Evolutionary conservation across 2,888 invertebrate species (phyloP).

Genomic region (Thera britannica): DNA sequence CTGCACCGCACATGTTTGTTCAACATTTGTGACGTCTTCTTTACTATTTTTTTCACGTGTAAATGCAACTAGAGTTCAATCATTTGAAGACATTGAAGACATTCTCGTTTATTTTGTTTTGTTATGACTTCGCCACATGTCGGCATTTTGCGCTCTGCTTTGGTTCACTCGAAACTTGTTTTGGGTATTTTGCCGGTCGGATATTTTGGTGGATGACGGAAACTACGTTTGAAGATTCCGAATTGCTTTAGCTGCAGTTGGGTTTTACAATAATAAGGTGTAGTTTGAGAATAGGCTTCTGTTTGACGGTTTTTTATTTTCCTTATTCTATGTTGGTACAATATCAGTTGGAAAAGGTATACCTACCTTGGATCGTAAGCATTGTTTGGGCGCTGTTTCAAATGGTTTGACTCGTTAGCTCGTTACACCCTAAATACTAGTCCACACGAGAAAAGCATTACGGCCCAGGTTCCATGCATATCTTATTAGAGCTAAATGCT

Average conservation of each 20-base stretch:
- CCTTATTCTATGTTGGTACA: not conserved
- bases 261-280: not conserved
- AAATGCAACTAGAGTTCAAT: constrained; percentile 20
- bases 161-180: constrained; percentile 31
- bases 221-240: constrained; percentile 5
- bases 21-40: constrained; percentile 71
- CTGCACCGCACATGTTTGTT: constrained; percentile 81
- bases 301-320: not conserved
- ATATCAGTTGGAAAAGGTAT: not conserved
- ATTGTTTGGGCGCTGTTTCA: too few species aligned
- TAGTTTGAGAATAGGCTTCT: not conserved
- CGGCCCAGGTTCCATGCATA: too few species aligned
- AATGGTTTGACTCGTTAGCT: too few species aligned
- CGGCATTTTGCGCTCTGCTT: constrained; percentile 26
- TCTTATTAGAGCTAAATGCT: too few species aligned
- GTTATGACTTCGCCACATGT: constrained; percentile 31
- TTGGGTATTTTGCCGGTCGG: constrained; percentile 47
- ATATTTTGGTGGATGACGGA: constrained; percentile 44
- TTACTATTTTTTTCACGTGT: constrained; percentile 50
- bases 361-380: too few species aligned
- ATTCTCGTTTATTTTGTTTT: constrained; percentile 30
- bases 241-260: not conserved
- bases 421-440: too few species aligned
- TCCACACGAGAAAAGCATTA: too few species aligned
- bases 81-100: constrained; percentile 8